Base-by-base conservation (phyloP, 2,113 vertebrate species). In the Pterophyllum scalare region DNA sequence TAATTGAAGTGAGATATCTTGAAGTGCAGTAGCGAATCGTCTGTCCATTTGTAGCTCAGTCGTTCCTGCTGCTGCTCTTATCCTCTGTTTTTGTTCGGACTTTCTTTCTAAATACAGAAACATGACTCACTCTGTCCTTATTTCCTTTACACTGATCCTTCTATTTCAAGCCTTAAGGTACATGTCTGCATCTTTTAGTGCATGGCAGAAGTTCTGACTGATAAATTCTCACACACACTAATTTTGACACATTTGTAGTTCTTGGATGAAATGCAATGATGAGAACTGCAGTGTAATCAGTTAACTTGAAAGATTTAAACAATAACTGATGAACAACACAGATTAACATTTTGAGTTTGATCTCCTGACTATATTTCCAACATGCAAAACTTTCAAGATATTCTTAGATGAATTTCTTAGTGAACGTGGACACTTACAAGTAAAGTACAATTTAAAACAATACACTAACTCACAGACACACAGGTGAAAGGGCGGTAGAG, bases 31-130 rank as follows among this genome's bases (percentile, higher is more conserved):
- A 90, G 81, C 49, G 78, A 87, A 64, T 61, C 31, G 3, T 62
- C 35, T 17, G 64, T 91, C 92, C 92, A 94, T 94, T 94, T 89
- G 87, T 46, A 83, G 82, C 62, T 59, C 79, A 33, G 87, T 52
- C 19, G 22, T 40, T 82, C 38, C 52, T 76, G 57, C 82, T 81
- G 60, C 88, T 60, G 58, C 77, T 82, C 75, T 59, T 14, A 43
- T 61, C 24, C 58, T 77, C 61, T 91, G 79, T 91, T 90, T 88
- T 33, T 61, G 64, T 62, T 84, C 85, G 9, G 43, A 43, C 72
- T 85, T 85, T 83, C 54, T 75, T 33, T 83, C 89, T 89, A 88
- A 92, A 90, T 83, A 84, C 8, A 79, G 86, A 87, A 83, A 59
- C 78, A 79, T 92, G 88, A 92, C 80, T 92, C 85, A 88, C 49